Evolutionary conservation across 2,113 vertebrate species (phyloP), one percentile per base, ranked within the genome.

Genomic region (Tichodroma muraria): DNA sequence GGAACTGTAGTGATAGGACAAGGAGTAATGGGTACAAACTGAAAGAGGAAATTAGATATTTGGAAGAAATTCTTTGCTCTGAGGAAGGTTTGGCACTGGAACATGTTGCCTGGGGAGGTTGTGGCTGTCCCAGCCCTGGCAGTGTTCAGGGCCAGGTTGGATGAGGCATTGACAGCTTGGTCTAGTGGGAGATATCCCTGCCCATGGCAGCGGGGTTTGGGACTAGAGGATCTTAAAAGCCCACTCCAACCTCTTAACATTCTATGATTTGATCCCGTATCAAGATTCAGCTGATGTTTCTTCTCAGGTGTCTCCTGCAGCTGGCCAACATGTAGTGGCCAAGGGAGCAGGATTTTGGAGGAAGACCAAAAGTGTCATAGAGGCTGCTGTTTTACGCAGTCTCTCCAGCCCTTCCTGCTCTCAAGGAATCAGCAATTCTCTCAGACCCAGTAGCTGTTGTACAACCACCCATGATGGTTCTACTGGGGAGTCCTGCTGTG

Each of bases 21-120:
- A 52, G 33, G 33, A 59, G 5, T 6, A 37, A 23, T 16, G 37
- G 22, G 60, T 59, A 38, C 15, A 59, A 20, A n/a, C 9, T 24
- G 33, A 37, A 42, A 81, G 15, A 52, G 27, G 10, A 27, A 15
- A 80, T 59, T 23, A n/a, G 52, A 16, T 19, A 59, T 73, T 24
- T 59, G 33, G 13, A 52, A 44, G 37, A 38, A 45, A 73, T 28
- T 66, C 15, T 45, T 45, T 33, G 52, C 13, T 6, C 0, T 45
- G 52, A 66, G 33, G 23, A 12, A 7, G 11, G 9, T 15, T 54
- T 49, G 57, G 2, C 8, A 8, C 10, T 59, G 52, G 27, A 72
- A 65, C 4, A 42, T 5, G 18, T 9, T 57, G 11, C 4, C 25
- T 2, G 4, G 35, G 11, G 14, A 23, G 8, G 4, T 0, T 44